Evolutionary conservation across 2,113 vertebrate species (phyloP), one percentile per base, ranked within the genome.

Genomic region (Lucifuga dentata): DNA sequence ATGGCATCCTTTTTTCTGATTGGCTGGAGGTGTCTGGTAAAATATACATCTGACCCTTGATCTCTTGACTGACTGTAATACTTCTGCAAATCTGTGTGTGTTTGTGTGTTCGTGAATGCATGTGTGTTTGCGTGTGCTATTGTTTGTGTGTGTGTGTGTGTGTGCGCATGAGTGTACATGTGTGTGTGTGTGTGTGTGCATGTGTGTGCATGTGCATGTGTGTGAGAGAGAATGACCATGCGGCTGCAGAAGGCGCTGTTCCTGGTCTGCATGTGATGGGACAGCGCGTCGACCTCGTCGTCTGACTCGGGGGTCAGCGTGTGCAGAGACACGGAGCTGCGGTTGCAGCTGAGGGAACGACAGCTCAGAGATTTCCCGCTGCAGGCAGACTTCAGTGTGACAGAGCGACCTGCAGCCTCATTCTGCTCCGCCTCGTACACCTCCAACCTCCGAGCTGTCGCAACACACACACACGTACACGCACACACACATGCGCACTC

Each of bases 171-270:
- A 5, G 26, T 7, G 26, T 29, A 7, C 26, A 7, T 29, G 26
- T 7, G 26, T 29, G 26, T 7, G 26, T 29, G 26, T 7, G 26
- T 29, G 26, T 7, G 26, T 29, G 8, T 35, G n/a, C 19, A n/a
- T 13, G 12, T 23, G 6, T 1, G 53, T 9, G 56, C 15, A 23
- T 41, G 29, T 21, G 60, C 19, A 29, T 5, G 13, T 19, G 29
- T 17, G 60, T 11, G 41, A 1, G 20, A 10, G 50, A 13, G 15
- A 65, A 94, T 93, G 84, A 98, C 97, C 87, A 97, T 95, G 51
- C 91, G 92, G 81, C 95, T 96, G 85, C 95, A 96, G 88, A 98
- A 98, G 44, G 95, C 94, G 8, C 93, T 86, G 0, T 92, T 88
- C 64, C 41, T 68, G 3, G 40, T 20, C 23, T 52, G 63, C 38